A percentile compares a stretch with the other conserved stretches of the same genome.
Evolutionary conservation across 2,888 invertebrate species (phyloP).

Genomic region (Pristionchus fissidentatus): DNA sequence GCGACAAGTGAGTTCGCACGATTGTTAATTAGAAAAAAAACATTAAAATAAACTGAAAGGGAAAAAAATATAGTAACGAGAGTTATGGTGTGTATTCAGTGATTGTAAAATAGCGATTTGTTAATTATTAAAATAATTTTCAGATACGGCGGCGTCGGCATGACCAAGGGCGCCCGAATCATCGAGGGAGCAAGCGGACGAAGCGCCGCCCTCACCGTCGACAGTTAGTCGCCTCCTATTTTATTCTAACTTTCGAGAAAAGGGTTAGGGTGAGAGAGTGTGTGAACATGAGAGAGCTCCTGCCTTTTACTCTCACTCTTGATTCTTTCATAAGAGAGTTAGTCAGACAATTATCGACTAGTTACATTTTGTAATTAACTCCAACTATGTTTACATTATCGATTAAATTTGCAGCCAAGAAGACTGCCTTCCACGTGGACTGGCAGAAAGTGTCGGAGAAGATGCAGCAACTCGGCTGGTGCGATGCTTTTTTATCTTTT

Average conservation of each 20-base stretch:
- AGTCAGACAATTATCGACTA: not conserved
- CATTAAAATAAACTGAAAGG: not conserved
- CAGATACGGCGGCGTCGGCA: slow-evolving; percentile 16
- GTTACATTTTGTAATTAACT: not conserved
- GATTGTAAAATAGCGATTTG: not conserved
- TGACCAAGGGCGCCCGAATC: slow-evolving; percentile 5
- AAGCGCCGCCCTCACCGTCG: not conserved
- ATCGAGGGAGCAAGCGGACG: slow-evolving; percentile 4
- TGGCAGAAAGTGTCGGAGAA: not conserved
- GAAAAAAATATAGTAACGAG: not conserved
- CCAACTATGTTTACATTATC: not conserved
- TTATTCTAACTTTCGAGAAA: too few species aligned
- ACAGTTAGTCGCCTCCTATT: not conserved
- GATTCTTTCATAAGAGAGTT: not conserved
- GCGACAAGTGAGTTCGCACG: slow-evolving; percentile 13
- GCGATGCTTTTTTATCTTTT: not conserved
- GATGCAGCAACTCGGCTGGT: not conserved
- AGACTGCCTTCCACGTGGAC: slow-evolving; percentile 41
- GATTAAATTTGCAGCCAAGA: slow-evolving; percentile 10
- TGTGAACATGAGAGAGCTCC: too few species aligned
- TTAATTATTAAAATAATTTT: not conserved
- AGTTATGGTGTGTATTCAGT: not conserved
- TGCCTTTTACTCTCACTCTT: not conserved
- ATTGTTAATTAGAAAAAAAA: not conserved
- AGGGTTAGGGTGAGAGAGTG: too few species aligned